Evolutionary conservation across 2,888 invertebrate species (phyloP).

Genomic region (Cephus rjabovi): DNA sequence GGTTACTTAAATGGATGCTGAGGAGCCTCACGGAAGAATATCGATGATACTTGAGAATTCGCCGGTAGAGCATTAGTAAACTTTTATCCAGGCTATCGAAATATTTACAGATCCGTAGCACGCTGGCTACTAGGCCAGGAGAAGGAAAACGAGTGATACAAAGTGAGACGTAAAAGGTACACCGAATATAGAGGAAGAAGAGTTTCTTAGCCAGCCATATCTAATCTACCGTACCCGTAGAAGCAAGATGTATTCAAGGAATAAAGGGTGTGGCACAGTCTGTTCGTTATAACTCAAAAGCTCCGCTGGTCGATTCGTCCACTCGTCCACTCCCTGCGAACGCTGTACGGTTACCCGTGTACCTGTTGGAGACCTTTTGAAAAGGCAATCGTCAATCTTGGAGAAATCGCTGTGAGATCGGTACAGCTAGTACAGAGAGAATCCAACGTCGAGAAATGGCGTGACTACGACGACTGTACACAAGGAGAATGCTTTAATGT

Average conservation of each 20-base stretch:
- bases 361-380: background rate
- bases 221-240: background rate
- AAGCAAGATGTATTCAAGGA: background rate
- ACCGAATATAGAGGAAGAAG: background rate
- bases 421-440: background rate
- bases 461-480: background rate
- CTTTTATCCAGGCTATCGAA: constrained; percentile 35
- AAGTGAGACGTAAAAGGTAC: background rate
- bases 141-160: background rate
- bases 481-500: background rate
- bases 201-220: background rate
- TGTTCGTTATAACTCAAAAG: background rate
- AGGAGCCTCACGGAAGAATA: constrained; percentile 29
- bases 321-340: background rate
- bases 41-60: constrained; percentile 47
- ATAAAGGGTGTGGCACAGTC: background rate
- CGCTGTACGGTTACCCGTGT: background rate
- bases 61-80: constrained; percentile 36
- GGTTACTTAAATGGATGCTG: constrained; percentile 39
- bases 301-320: background rate
- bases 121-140: background rate
- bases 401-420: constrained; percentile 4
- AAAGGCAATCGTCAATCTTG: constrained; percentile 1
- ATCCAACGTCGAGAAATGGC: background rate
- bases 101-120: constrained; percentile 32